Evolutionary conservation across 2,113 vertebrate species (phyloP), one percentile per base, ranked within the genome.

Genomic region (Podarcis raffonei): DNA sequence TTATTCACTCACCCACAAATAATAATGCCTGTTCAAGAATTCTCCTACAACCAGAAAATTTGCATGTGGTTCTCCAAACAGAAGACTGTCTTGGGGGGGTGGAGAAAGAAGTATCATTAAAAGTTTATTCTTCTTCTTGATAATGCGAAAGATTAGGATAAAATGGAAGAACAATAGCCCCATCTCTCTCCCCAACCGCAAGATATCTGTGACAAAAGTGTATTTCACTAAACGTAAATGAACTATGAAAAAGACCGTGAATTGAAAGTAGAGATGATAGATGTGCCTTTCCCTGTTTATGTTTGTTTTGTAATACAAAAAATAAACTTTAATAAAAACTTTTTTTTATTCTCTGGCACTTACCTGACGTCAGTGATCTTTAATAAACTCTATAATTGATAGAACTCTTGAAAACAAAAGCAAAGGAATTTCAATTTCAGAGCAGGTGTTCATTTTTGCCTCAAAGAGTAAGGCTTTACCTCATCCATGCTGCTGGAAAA

Each of bases 401-500:
- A 11, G 15, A 22, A 59, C 32, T 20, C 65, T 57, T 87, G 13
- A 32, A 83, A 78, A 37, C 30, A 81, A 87, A 76, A 80, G 62
- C 37, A 76, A 90, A 37, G 35, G n/a, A 32, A 13, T 81, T 85
- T 66, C 30, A 74, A 1, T 84, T 84, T 35, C 30, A 74, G 6
- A 82, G 85, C 48, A 86, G 18, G 30, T n/a, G 5, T 42, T 65
- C 35, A 42, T 42, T 68, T 68, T 68, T 27, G 71, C 72, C 11
- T n/a, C 7, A 91, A 11, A 42, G 48, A 53, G 48, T 16, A 12
- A 57, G 62, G 72, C 85, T 91, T 3, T 96, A 97, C 96, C 94
- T 88, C 85, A 42, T 66, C 12, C 93, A 97, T 97, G 82, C 93
- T 97, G 30, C 87, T 92, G 59, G 97, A 97, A 53, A 96, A 91